Evolutionary conservation across 2,888 invertebrate species (phyloP).

Genomic region (Troilus luridus): DNA sequence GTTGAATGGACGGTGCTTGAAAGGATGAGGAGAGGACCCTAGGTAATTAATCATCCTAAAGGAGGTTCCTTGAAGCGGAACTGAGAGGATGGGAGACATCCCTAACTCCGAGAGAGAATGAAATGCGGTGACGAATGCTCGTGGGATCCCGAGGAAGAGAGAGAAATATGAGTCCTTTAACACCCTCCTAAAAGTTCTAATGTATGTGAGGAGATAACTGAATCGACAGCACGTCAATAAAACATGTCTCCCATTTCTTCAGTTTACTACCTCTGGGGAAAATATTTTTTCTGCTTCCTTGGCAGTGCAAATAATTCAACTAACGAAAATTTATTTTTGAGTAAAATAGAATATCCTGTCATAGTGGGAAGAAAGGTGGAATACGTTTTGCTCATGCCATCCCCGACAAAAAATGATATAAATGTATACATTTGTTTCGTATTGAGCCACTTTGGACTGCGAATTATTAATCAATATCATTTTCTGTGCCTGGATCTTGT

Average conservation of each 20-base stretch:
- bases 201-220: background rate
- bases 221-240: background rate
- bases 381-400: too few relatives aligned
- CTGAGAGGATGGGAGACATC: background rate
- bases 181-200: constrained; percentile 8
- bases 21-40: background rate
- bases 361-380: too few relatives aligned
- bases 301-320: background rate
- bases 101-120: background rate
- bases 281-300: background rate
- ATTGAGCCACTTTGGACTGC: too few relatives aligned
- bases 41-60: background rate
- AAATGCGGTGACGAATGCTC: background rate
- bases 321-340: background rate
- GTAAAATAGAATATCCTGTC: too few relatives aligned
- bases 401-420: too few relatives aligned
- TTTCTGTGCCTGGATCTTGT: too few relatives aligned
- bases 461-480: too few relatives aligned
- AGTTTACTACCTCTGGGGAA: background rate
- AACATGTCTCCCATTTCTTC: background rate
- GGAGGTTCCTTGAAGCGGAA: background rate
- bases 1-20: background rate
- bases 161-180: background rate
- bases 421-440: too few relatives aligned
- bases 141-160: background rate